Conservation (phyloP, 92 coral and sea anemone species). For the Virgularia gustaviana region DNA sequence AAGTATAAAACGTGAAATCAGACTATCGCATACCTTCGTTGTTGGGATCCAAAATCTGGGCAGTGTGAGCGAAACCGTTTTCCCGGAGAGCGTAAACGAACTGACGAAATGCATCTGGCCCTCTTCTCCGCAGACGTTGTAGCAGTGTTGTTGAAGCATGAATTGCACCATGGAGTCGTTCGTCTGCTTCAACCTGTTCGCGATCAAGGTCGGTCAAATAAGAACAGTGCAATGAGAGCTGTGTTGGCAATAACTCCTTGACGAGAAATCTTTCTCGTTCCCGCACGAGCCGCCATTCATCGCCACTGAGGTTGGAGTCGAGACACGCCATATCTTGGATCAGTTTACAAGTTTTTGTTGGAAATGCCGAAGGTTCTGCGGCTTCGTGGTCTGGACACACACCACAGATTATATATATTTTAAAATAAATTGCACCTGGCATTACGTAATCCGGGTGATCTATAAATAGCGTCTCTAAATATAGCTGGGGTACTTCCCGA, state of each 20-base stretch:
- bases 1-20: too few relatives aligned
- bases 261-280: slow-evolving; percentile 31
- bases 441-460: too few relatives aligned
- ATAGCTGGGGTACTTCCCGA: too few relatives aligned
- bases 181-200: slow-evolving; percentile 49
- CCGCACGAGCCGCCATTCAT: too few relatives aligned
- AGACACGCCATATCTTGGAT: too few relatives aligned
- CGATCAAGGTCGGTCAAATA: slow-evolving; percentile 66
- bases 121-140: slow-evolving; percentile 43
- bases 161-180: slow-evolving; percentile 43
- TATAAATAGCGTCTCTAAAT: too few relatives aligned
- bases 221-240: slow-evolving; percentile 50
- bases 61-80: slow-evolving; percentile 42
- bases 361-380: too few relatives aligned
- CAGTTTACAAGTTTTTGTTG: too few relatives aligned
- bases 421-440: too few relatives aligned
- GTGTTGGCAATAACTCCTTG: slow-evolving; percentile 54
- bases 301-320: too few relatives aligned
- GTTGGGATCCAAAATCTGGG: slow-evolving; percentile 51
- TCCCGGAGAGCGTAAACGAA: slow-evolving; percentile 43
- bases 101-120: slow-evolving; percentile 19
- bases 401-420: too few relatives aligned
- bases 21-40: slow-evolving; percentile 41
- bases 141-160: slow-evolving; percentile 48
- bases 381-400: too few relatives aligned